phyloP scores from a whole-genome alignment of 2,888 invertebrate genomes.

The Lordiphosa fenestrarum region DNA sequence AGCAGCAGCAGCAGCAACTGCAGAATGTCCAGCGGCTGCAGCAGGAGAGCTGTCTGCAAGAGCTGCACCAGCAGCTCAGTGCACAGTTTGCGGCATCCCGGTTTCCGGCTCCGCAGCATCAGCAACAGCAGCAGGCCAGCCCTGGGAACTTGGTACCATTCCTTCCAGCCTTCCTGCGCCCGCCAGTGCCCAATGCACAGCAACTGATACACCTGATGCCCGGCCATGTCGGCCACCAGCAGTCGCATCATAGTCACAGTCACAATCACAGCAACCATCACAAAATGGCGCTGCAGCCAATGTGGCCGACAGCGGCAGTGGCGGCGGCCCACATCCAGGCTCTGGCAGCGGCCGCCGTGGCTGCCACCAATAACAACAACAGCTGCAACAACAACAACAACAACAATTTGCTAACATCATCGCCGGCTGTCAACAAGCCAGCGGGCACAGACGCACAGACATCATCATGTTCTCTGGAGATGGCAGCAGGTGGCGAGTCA shows the following conservation, averaged over 20 bases:
- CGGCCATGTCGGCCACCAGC: constrained; percentile 28
- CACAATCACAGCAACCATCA: constrained; percentile 24
- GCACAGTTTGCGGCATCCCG: constrained; percentile 63
- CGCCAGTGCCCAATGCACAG: constrained; percentile 64
- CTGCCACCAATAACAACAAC: constrained; percentile 41
- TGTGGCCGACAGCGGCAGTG: constrained; percentile 84
- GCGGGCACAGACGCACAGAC: constrained; percentile 14
- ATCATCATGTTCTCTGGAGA: constrained; percentile 4
- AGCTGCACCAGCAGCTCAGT: constrained; percentile 77
- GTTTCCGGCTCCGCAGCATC: constrained; percentile 40
- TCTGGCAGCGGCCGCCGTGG: constrained; percentile 76
- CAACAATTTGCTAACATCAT: constrained; percentile 16
- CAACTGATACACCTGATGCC: constrained; percentile 80
- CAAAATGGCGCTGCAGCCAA: constrained; percentile 63
- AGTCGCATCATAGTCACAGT: constrained; percentile 24
- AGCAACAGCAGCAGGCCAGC: constrained; percentile 42
- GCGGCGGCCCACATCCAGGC: constrained; percentile 86
- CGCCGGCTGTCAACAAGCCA: constrained; percentile 5
- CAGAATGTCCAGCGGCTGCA: constrained; percentile 68
- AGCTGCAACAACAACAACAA: constrained; percentile 39
- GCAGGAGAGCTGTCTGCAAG: constrained; percentile 75
- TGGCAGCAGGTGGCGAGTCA: constrained; percentile 16
- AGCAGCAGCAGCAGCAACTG: constrained; percentile 71
- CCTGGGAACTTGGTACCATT: constrained; percentile 71
- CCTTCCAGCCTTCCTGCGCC: constrained; percentile 76